Evolutionary conservation across 2,113 vertebrate species (phyloP).

Genomic region (Trogon surrucura): DNA sequence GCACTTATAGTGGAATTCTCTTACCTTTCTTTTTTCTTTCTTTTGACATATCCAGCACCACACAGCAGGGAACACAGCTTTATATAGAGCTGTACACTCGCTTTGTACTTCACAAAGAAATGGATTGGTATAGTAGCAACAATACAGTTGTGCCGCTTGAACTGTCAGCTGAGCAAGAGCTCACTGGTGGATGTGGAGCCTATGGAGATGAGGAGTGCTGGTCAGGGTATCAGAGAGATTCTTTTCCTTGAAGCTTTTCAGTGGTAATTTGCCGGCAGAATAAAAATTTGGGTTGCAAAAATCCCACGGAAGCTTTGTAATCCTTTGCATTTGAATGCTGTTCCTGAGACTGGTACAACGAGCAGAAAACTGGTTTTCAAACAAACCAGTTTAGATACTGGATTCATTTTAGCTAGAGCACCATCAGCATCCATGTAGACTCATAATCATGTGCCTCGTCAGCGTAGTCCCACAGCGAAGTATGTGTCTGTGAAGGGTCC

Average conservation of each 20-base stretch:
- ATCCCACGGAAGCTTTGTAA: background rate
- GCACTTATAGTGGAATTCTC: slow-evolving; percentile 18
- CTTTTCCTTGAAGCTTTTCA: background rate
- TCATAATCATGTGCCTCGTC: background rate
- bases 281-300: background rate
- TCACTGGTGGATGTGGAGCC: background rate
- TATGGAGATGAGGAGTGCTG: background rate
- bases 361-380: background rate
- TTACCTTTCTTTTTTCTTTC: background rate
- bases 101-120: background rate
- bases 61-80: background rate
- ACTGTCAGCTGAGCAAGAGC: background rate
- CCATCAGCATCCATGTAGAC: background rate
- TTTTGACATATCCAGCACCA: slow-evolving; percentile 33
- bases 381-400: background rate
- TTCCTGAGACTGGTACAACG: background rate
- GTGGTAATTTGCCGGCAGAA: background rate
- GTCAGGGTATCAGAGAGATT: background rate
- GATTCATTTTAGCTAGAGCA: background rate
- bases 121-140: background rate
- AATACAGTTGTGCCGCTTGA: background rate
- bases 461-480: background rate
- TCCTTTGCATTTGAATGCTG: background rate
- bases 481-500: background rate
- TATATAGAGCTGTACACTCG: background rate